Evolutionary conservation across 2,797 vertebrate genomes (phyloP).

Genomic region (Diceros bicornis): DNA sequence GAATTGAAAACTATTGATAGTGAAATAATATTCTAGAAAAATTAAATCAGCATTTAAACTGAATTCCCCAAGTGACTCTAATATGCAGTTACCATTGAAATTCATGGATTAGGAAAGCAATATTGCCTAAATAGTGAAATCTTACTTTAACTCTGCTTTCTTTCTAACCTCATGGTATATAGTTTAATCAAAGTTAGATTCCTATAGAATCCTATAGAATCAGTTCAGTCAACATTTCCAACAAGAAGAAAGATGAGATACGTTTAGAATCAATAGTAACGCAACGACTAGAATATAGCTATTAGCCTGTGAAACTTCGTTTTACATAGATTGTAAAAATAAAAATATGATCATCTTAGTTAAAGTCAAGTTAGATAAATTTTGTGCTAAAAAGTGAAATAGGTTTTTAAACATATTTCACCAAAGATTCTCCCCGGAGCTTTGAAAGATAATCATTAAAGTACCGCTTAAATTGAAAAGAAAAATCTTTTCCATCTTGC

Average conservation of each 20-base stretch:
- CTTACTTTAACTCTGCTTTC: constrained; percentile 42
- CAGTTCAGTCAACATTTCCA: background rate
- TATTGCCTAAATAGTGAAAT: background rate
- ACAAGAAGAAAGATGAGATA: background rate
- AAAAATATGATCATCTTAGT: background rate
- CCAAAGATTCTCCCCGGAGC: background rate
- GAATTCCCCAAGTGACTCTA: background rate
- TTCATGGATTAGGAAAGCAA: background rate
- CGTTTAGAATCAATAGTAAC: constrained; percentile 16
- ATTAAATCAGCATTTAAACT: background rate
- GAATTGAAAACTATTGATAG: background rate
- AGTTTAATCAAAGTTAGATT: constrained; percentile 1
- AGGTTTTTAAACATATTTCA: background rate
- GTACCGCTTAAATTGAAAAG: background rate
- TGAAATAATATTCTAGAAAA: background rate
- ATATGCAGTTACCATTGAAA: background rate
- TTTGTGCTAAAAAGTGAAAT: background rate
- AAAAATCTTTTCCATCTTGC: background rate
- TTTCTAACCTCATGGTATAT: background rate
- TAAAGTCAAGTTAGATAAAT: background rate
- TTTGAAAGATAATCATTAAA: constrained; percentile 31
- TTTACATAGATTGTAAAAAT: constrained; percentile 2
- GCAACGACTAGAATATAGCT: background rate
- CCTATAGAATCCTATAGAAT: background rate
- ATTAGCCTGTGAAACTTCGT: constrained; percentile 29